A percentile compares a stretch with the other conserved stretches of the same genome.
Conservation (phyloP, 2,113 vertebrate species). For the Oophaga pumilio region DNA sequence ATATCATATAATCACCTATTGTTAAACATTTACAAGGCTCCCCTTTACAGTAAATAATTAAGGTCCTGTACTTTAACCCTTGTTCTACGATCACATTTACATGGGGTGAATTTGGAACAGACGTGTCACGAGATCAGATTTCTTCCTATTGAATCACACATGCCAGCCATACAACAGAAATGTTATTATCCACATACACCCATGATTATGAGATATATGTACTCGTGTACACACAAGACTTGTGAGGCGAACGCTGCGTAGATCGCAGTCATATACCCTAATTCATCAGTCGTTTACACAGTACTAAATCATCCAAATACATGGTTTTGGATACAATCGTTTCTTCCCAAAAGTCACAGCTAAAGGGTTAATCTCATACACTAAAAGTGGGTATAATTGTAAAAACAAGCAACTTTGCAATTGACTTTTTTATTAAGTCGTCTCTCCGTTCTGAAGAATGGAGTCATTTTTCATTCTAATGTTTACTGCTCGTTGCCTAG, state of each 20-base stretch:
- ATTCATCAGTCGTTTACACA: not conserved
- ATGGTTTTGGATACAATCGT: too few species aligned
- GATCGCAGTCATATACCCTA: not conserved
- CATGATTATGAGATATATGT: not conserved
- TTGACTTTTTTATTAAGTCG: too few species aligned
- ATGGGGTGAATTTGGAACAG: constrained; percentile 7
- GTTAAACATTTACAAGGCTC: constrained; percentile 45
- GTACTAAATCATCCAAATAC: too few species aligned
- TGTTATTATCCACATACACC: not conserved
- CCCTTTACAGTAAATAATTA: constrained; percentile 47
- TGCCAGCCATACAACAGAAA: not conserved
- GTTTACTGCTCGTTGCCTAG: too few species aligned
- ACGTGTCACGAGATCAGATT: not conserved
- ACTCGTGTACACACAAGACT: not conserved
- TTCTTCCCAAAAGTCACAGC: too few species aligned
- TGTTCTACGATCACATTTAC: constrained; percentile 11
- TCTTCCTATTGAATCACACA: not conserved
- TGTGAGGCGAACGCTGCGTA: not conserved
- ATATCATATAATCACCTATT: not conserved
- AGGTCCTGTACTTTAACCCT: constrained; percentile 43
- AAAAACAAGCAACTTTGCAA: too few species aligned
- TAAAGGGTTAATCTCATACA: too few species aligned
- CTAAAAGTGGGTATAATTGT: too few species aligned
- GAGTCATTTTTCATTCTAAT: too few species aligned
- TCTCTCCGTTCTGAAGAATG: too few species aligned